phyloP scores from a whole-genome alignment of 2,888 invertebrate species.

The Mactromeris polynyma region DNA sequence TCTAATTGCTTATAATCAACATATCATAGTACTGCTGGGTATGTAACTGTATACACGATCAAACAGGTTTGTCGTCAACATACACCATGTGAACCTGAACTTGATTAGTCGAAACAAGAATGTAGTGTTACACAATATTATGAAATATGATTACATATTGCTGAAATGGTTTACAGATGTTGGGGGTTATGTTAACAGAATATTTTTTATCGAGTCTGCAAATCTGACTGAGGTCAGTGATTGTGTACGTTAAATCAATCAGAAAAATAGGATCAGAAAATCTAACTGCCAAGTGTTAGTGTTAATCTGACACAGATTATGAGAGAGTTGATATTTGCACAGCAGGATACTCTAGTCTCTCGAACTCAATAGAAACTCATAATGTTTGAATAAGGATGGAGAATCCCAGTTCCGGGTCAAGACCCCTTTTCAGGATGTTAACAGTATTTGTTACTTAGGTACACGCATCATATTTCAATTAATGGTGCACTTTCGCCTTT shows the following conservation, averaged over 20 bases:
- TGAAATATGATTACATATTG: conserved; percentile 16
- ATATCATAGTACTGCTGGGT: background rate
- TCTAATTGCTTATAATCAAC: background rate
- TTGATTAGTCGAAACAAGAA: background rate
- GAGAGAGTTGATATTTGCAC: background rate
- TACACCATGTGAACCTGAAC: background rate
- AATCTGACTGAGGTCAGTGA: conserved; percentile 24
- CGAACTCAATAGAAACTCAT: background rate
- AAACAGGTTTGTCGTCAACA: background rate
- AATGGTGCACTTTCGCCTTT: no score
- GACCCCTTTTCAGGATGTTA: background rate
- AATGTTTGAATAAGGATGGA: background rate
- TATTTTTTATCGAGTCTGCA: conserved; percentile 15
- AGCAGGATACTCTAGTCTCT: background rate
- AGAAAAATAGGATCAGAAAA: background rate
- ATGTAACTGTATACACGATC: background rate
- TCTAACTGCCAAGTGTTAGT: background rate
- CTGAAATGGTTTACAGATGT: background rate
- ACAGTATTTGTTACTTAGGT: no score
- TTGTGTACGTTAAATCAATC: conserved; percentile 10
- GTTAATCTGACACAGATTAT: background rate
- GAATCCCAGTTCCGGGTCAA: background rate
- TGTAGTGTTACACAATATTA: background rate
- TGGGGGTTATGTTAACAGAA: background rate
- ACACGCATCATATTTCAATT: no score